These are phyloP conservation scores for Rosalia funebris DNA, from an alignment of 2,888 invertebrate genomes.

Conservation along the genomic window DNA sequence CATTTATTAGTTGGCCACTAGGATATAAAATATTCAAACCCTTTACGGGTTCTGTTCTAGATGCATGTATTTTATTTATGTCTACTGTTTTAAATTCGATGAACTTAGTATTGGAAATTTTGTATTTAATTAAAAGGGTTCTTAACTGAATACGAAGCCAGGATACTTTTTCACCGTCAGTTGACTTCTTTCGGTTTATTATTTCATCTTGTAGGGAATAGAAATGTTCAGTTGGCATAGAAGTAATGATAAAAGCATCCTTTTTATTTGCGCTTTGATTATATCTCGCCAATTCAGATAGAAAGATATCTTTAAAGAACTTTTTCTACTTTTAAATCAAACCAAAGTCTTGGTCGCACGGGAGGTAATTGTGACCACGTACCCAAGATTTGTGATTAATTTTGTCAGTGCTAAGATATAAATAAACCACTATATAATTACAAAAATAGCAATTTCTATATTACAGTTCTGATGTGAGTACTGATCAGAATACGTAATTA, in stretches of 20 bases:
- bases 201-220: background rate
- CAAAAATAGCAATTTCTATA: slow-evolving; percentile 38
- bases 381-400: slow-evolving; percentile 24
- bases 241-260: slow-evolving; percentile 1
- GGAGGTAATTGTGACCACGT: slow-evolving; percentile 18
- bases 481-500: slow-evolving; percentile 28
- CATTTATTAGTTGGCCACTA: background rate
- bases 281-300: slow-evolving; percentile 13
- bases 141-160: background rate
- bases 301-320: background rate
- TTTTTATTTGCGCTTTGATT: slow-evolving; percentile 16
- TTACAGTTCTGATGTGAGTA: slow-evolving; percentile 39
- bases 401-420: slow-evolving; percentile 13
- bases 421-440: slow-evolving; percentile 33
- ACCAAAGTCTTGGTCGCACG: slow-evolving; percentile 37
- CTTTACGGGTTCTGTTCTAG: background rate
- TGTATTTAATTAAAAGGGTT: background rate
- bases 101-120: background rate
- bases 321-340: slow-evolving; percentile 31
- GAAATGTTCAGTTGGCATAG: background rate
- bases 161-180: background rate
- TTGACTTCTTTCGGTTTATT: background rate
- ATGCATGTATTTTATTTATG: background rate
- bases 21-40: background rate
- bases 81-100: background rate